Conservation (phyloP, 2,888 invertebrate genomes). For the Eurytoma californica region DNA sequence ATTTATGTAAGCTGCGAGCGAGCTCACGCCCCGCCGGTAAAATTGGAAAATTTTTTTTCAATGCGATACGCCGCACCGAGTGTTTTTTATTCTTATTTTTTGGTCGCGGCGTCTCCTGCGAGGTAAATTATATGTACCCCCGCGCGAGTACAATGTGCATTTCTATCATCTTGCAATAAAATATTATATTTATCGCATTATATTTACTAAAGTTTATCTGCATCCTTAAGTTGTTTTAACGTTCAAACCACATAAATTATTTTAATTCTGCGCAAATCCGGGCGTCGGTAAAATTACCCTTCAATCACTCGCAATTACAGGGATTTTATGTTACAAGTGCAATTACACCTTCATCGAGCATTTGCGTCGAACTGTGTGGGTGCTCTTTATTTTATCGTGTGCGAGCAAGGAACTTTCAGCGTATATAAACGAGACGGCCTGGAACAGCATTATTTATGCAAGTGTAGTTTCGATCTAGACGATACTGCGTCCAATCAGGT, state of each 20-base stretch:
- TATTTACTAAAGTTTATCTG: too few species aligned
- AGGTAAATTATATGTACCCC: too few species aligned
- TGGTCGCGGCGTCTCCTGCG: too few species aligned
- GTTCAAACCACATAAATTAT: background rate
- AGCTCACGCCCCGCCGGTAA: too few species aligned
- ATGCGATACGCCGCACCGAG: too few species aligned
- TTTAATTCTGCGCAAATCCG: background rate
- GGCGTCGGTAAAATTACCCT: background rate
- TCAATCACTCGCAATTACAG: background rate
- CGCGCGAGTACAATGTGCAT: too few species aligned
- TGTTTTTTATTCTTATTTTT: too few species aligned
- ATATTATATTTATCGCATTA: too few species aligned
- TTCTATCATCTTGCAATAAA: too few species aligned
- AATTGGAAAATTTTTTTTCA: too few species aligned
- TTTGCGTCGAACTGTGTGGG: conserved; percentile 7
- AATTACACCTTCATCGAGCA: background rate
- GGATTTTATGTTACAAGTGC: background rate
- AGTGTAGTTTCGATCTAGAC: conserved; percentile 55
- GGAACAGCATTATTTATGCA: conserved; percentile 55
- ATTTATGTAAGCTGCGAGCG: too few species aligned
- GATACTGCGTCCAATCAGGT: conserved; percentile 52
- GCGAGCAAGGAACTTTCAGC: conserved; percentile 41
- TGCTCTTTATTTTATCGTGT: conserved; percentile 45
- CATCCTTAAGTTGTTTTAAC: background rate
- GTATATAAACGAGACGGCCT: conserved; percentile 41